Evolutionary conservation across 2,888 invertebrate species (phyloP), one percentile per base, ranked within the genome.

Genomic region (Patella pellucida): DNA sequence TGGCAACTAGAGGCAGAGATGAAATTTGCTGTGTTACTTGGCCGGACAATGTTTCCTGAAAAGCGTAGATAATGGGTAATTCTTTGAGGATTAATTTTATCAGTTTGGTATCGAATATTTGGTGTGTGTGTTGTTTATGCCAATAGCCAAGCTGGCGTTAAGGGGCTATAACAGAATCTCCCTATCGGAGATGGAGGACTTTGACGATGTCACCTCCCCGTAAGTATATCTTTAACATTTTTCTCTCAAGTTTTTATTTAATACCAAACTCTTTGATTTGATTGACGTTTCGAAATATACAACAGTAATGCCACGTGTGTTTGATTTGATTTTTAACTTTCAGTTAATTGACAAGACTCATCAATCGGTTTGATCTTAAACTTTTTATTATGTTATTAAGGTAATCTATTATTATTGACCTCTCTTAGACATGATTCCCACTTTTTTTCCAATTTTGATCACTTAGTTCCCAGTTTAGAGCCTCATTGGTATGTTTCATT

Each of bases 91-190:
- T 62, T 62, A 62, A 62, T 62, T 62, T 19, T 51, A 71, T 71
- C 19, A 16, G 52, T 19, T 54, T 50, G 56, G 15, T 14, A 31
- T 51, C 52, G 54, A 69, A 23, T 27, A 52, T 31, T 27, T 52
- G 23, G 23, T 41, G n/a, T 31, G 72, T 56, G 70, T 56, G 73
- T 68, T 41, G 31, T 68, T 68, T 23, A 27, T 67, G 70, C 69
- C 52, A 68, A 77, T 62, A 69, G 68, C 51, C 76, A 77, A 77
- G 74, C 78, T 81, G 79, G 76, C 81, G 71, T 74, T 79, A 50
- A 74, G 79, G 52, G 81, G 81, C 62, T 81, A 81, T 75, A 81
- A 81, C 77, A 75, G 81, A 62, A 81, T 81, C 77, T 81, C 81
- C 51, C 76, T 81, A 68, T 73, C 78, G 56, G 81, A 82, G 75